Evolutionary conservation across 1,140 invertebrate species (phyloP), one percentile per base, ranked within the genome.

Genomic region (Anastrepha obliqua): DNA sequence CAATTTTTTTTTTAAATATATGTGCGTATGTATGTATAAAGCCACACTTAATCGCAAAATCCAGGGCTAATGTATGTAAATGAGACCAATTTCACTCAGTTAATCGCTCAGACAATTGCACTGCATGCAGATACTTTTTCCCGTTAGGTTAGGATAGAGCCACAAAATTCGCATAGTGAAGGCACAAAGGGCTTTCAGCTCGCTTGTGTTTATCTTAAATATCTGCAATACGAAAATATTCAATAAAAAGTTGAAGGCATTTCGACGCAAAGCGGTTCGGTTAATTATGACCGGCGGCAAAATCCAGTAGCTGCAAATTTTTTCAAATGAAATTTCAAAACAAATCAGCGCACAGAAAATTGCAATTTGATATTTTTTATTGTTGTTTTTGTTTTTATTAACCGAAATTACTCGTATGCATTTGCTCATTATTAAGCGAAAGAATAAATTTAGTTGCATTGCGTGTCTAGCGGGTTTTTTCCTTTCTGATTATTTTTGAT

Each of bases 31-130:
- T 29, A 29, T 29, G 29, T 29, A 29, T 29, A 29, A 29, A 29
- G 1, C 29, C 29, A 29, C 29, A 29, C 29, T 29, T 29, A 29
- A 29, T 1, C 29, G 29, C 44, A 74, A 51, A 3, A 17, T 42
- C 39, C 44, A 44, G 39, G 4, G 70, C 70, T 74, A 44, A 42
- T 74, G 70, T 74, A 74, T 51, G 70, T 44, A 74, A 74, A 74
- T 74, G 42, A 44, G 29, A 15, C 17, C 44, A 74, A 74, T 74
- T 74, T 74, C 44, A 20, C 6, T 2, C 13, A 74, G 11, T 74
- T 74, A 47, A 74, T 29, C 29, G 29, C 29, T 29, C 29, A 29
- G 29, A 29, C 29, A 29, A 29, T n/a, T 74, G 70, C 42, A 6
- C 17, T n/a, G 44, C 70, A 74, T 74, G 44, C 42, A 74, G 70